Evolutionary conservation across 2,888 invertebrate genomes (phyloP), one percentile per base, ranked within the genome.

Genomic region (Linnaemya vulpina): DNA sequence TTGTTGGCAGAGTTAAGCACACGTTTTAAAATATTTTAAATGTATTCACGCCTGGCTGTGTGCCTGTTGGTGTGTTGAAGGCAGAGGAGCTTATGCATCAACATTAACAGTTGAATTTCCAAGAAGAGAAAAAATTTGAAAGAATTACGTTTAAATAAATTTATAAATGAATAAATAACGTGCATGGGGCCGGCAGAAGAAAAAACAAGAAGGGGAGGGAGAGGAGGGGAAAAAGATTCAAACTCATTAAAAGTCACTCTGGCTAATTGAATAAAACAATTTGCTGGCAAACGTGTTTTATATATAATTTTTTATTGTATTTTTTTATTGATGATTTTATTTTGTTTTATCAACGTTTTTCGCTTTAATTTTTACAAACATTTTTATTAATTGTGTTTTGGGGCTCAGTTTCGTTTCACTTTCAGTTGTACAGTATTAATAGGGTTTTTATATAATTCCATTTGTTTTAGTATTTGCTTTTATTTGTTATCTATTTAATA

Each of bases 401-500:
- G 58, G 58, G 60, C 43, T 74, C 70, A 20, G 68, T 68, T 65
- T 43, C 30, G 43, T 49, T 71, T 58, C 8, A 55, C 20, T 76
- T 22, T 38, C 22, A 53, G 71, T 77, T 77, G 60, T 65, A 83
- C 51, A 81, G 25, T 70, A 70, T 81, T 70, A 55, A 81, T 76
- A 43, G 49, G 35, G 62, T 17, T 70, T 55, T 70, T 55, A 38
- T 65, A 40, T 60, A 71, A 38, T 76, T 51, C 20, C 43, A 79
- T 65, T 46, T 60, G 35, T 65, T 71, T 77, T 1, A 25, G 20
- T 40, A 65, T 87, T 89, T 89, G 86, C 87, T 87, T 17, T 49
- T 63, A 11, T 35, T 88, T 88, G 86, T 88, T 87, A 89, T 89
- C n/a, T 43, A 51, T 77, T 49, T 10, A 17, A 22, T 67, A 11